A percentile compares a stretch with the other conserved stretches of the same genome.
phyloP scores from a whole-genome alignment of 2,113 vertebrate species.

The Microcebus lehilahytsara region DNA sequence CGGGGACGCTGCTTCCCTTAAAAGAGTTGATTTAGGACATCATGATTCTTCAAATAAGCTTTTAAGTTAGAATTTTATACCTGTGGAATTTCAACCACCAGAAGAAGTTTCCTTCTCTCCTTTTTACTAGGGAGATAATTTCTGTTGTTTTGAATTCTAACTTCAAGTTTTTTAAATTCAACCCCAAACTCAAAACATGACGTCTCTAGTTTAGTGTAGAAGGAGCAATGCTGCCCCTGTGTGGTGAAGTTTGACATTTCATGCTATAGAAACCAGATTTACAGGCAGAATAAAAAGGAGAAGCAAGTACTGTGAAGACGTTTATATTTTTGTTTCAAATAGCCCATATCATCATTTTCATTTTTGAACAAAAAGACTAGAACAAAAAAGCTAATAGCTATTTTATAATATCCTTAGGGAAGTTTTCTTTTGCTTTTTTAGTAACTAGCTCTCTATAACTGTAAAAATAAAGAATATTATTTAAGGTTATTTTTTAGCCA shows the following conservation, averaged over 20 bases:
- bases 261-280: neutral
- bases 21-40: neutral
- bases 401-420: neutral
- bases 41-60: neutral
- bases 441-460: neutral
- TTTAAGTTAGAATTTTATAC: neutral
- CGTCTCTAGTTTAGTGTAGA: neutral
- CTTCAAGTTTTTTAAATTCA: neutral
- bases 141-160: slow-evolving; percentile 40
- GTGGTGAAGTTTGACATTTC: slow-evolving; percentile 78
- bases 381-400: neutral
- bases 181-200: neutral
- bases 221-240: slow-evolving; percentile 73
- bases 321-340: neutral
- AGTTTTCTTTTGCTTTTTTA: neutral
- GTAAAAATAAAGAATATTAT: neutral
- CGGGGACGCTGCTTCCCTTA: neutral
- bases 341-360: neutral
- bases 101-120: neutral
- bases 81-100: neutral
- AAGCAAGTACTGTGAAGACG: neutral
- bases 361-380: neutral
- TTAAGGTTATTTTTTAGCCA: neutral
- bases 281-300: neutral
- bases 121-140: neutral